phyloP scores from a whole-genome alignment of 2,113 vertebrate species.

The Hyla sarda region DNA sequence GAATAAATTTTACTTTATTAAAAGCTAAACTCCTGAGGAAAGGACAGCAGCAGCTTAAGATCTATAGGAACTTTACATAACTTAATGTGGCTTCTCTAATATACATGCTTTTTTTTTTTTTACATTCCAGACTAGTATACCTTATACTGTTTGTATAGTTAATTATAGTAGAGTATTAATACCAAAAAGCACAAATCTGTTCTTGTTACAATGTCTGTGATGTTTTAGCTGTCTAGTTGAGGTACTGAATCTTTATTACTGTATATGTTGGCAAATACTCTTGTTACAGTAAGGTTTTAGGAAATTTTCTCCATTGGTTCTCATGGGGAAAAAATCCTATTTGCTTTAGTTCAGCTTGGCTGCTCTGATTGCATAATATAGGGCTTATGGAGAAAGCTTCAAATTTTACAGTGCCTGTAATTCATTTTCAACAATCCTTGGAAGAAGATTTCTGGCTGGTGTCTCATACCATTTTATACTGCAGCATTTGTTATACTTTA shows the following conservation, averaged over 20 bases:
- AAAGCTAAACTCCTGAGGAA: background rate
- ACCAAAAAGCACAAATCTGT: background rate
- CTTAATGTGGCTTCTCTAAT: background rate
- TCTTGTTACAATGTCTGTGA: background rate
- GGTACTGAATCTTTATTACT: background rate
- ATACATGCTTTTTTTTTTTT: background rate
- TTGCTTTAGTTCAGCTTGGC: constrained; percentile 80
- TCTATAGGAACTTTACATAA: background rate
- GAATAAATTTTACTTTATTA: background rate
- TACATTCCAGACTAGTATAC: no score
- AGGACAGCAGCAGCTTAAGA: background rate
- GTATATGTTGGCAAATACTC: constrained; percentile 41
- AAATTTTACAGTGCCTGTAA: constrained; percentile 61
- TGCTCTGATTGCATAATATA: constrained; percentile 76
- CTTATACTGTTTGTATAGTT: background rate
- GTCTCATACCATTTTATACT: background rate
- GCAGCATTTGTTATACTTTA: background rate
- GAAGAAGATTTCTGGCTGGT: constrained; percentile 10
- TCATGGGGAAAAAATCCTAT: constrained; percentile 76
- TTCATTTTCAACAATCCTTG: constrained; percentile 50
- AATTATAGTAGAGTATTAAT: background rate
- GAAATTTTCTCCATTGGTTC: constrained; percentile 72
- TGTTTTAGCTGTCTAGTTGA: background rate
- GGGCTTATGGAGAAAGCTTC: constrained; percentile 61
- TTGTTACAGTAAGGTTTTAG: constrained; percentile 69